Evolutionary conservation across 2,113 vertebrate species (phyloP), one percentile per base, ranked within the genome.

Genomic region (Serinus canaria): DNA sequence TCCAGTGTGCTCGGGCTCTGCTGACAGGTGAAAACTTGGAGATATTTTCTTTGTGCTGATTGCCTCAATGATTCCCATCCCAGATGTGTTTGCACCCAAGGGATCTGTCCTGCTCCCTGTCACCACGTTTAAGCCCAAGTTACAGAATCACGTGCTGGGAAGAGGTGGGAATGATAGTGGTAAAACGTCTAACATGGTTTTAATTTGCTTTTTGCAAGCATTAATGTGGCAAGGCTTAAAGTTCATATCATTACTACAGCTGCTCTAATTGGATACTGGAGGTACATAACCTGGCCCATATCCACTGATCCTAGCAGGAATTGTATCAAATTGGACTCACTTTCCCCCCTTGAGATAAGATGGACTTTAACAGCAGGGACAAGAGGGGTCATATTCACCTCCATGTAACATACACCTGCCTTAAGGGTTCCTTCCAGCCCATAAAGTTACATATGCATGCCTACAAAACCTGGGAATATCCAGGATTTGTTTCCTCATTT

Each of bases 71-170:
- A 8, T 62, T 52, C 12, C 31, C 63, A 50, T 49, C 10, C n/a
- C 47, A 46, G 30, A 9, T 4, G 6, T 33, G 18, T 15, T 72
- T 53, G 49, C 59, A 60, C 30, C 23, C 18, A 21, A 13, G 31
- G 14, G 30, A 52, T 21, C 63, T 67, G 33, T 17, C 64, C 21
- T 63, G 7, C 49, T 89, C 33, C 14, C 39, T 39, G 39, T 16
- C 58, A 41, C 10, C 31, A 21, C 19, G 1, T 41, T 28, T 39
- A 22, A 0, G 0, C 23, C 8, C 6, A 10, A 4, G 6, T 17
- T 85, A 22, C 70, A 55, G 47, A 56, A 59, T 56, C 33, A 59
- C 2, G 0, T 5, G 9, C 24, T 56, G 47, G 35, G 7, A 37
- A 72, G 23, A 80, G 7, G 19, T 43, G 8, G 21, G 47, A 63